Evolutionary conservation across 2,113 vertebrate species (phyloP).

Genomic region (Myrmecophaga tridactyla): DNA sequence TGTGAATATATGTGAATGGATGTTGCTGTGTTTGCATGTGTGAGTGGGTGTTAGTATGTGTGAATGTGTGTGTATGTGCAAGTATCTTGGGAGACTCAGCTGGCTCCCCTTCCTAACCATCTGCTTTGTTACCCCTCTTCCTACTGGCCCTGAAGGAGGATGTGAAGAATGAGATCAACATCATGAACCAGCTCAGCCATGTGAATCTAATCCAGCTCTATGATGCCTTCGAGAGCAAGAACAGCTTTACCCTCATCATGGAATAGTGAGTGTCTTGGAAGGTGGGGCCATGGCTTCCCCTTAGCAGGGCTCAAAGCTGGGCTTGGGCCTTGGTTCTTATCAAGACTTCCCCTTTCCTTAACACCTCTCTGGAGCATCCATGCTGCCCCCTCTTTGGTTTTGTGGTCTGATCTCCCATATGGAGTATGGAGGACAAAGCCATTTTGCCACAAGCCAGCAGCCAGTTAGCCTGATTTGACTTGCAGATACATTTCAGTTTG

Average conservation of each 20-base stretch:
- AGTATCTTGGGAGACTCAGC: neutral
- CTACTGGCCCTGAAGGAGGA: conserved; percentile 84
- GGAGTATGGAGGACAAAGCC: neutral
- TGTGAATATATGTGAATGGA: neutral
- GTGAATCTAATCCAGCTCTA: conserved; percentile 93
- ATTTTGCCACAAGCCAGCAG: neutral
- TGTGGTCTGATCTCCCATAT: neutral
- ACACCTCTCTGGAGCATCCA: neutral
- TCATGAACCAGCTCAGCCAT: conserved; percentile 94
- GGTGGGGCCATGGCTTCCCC: neutral
- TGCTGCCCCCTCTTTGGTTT: neutral
- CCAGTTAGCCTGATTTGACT: neutral
- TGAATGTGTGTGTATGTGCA: too few relatives aligned
- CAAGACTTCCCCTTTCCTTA: neutral
- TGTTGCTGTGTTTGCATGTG: neutral
- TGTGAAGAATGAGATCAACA: conserved; percentile 92
- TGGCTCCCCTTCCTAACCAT: neutral
- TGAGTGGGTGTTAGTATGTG: too few relatives aligned
- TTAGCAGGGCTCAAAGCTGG: neutral
- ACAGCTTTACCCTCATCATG: conserved; percentile 90
- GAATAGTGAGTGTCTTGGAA: conserved; percentile 88
- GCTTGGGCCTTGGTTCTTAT: neutral
- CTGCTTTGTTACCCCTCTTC: neutral
- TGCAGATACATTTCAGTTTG: neutral
- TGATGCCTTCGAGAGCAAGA: conserved; percentile 91